Evolutionary conservation across 2,797 vertebrate species (phyloP).

Genomic region (Myotis myotis): DNA sequence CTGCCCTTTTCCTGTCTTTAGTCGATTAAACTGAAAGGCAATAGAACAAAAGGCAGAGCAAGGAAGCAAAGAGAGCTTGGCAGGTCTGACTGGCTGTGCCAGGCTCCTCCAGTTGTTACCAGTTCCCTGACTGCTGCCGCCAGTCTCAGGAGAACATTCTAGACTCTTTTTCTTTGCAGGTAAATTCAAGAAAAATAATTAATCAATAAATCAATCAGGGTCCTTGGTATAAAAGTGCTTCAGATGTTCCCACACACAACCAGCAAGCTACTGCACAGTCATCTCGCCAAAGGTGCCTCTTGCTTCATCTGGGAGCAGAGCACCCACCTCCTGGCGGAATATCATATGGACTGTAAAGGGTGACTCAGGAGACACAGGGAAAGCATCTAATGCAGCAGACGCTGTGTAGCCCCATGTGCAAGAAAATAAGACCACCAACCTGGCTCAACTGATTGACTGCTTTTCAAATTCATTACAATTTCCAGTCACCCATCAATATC

Average conservation of each 20-base stretch:
- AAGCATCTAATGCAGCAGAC: conserved; percentile 57
- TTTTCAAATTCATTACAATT: conserved; percentile 4
- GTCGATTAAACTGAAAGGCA: conserved; percentile 77
- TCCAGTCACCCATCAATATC: background rate
- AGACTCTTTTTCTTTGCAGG: conserved; percentile 75
- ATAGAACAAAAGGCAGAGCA: conserved; percentile 68
- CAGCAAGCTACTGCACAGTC: conserved; percentile 49
- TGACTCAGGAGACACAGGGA: conserved; percentile 70
- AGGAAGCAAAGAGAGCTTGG: conserved; percentile 55
- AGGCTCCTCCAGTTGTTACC: conserved; percentile 67
- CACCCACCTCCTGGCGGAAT: conserved; percentile 21
- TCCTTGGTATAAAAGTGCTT: conserved; percentile 73
- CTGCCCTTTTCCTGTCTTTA: conserved; percentile 69
- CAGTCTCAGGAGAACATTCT: conserved; percentile 71
- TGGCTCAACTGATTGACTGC: background rate
- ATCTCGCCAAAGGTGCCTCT: conserved; percentile 53
- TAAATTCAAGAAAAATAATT: conserved; percentile 78
- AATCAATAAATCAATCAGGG: background rate
- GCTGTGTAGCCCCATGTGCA: conserved; percentile 45
- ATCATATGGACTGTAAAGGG: conserved; percentile 61
- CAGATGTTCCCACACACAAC: conserved; percentile 62
- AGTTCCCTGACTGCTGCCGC: conserved; percentile 69
- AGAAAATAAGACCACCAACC: conserved; percentile 33
- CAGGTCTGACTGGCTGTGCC: conserved; percentile 60
- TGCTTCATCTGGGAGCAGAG: conserved; percentile 71